Conservation (phyloP, 2,888 invertebrate genomes). For the Leptothorax acervorum region DNA sequence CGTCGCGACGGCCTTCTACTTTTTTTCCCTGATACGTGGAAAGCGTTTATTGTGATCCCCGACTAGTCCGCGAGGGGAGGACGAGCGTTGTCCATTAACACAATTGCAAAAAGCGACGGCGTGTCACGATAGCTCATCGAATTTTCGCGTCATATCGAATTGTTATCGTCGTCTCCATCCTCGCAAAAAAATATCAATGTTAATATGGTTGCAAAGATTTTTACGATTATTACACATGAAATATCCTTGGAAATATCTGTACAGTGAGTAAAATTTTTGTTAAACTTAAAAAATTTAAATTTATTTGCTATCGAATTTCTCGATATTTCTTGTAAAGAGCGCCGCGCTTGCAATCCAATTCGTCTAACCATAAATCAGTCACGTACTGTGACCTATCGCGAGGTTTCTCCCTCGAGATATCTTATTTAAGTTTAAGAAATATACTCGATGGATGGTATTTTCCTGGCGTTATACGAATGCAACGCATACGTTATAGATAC, state of each 20-base stretch:
- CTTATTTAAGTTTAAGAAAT: constrained; percentile 22
- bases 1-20: neutral
- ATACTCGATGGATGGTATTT: constrained; percentile 31
- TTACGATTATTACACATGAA: neutral
- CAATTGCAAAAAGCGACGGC: constrained; percentile 43
- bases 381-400: neutral
- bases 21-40: constrained; percentile 34
- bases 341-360: neutral
- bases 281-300: neutral
- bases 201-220: constrained; percentile 6
- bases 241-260: neutral
- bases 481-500: constrained; percentile 24
- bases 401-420: constrained; percentile 12
- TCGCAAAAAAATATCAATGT: neutral
- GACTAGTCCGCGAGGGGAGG: constrained; percentile 10
- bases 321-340: neutral
- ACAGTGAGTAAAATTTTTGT: neutral
- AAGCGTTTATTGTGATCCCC: constrained; percentile 50
- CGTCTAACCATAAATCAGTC: constrained; percentile 15
- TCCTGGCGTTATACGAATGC: neutral
- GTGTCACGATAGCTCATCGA: constrained; percentile 46
- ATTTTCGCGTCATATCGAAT: constrained; percentile 48
- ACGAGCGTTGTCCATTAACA: constrained; percentile 55
- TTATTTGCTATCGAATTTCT: neutral
- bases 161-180: neutral